Evolutionary conservation across 2,113 vertebrate species (phyloP), one percentile per base, ranked within the genome.

Genomic region (Otis tarda): DNA sequence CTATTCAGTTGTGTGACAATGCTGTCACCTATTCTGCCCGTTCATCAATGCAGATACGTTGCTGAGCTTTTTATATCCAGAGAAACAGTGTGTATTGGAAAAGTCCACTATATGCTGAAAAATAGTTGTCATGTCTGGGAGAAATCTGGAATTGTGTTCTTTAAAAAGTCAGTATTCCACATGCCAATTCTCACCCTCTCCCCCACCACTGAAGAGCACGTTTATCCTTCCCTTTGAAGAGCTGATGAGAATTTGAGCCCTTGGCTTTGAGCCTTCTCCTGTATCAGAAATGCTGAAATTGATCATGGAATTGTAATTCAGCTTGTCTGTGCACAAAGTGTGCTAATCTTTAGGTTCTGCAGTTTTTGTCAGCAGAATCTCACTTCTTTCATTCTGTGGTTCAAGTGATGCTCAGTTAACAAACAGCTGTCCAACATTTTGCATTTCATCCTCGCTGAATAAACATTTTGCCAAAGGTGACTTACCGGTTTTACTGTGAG

Each of bases 1-100:
- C 24, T 20, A 4, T 5, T 37, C 24, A 22, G n/a, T 17, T 69
- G 41, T 27, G 68, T 41, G 87, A 4, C 64, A 47, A 5, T 18
- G 41, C 83, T 90, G 0, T 9, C 0, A 13, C 0, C 0, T 14
- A 0, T 37, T 25, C 45, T 64, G 35, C 7, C 65, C 18, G 0
- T 45, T 69, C 41, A 11, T 22, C 59, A 10, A 4, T 47, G 70
- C 41, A 55, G 82, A 18, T 25, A 4, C 43, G 6, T n/a, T 57
- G 15, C 69, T 11, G 27, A 57, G 63, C 27, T 56, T 22, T 52
- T 37, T 43, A 8, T 39, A 24, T 11, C 53, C 45, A 6, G 3
- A 69, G 45, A 60, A 76, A 9, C 6, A 14, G 5, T 6, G 30
- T 28, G 24, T 7, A 2, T 12, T 83, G 64, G 65, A 57, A 52